phyloP scores from a whole-genome alignment of 2,888 invertebrate species.

The Ceramica pisi region DNA sequence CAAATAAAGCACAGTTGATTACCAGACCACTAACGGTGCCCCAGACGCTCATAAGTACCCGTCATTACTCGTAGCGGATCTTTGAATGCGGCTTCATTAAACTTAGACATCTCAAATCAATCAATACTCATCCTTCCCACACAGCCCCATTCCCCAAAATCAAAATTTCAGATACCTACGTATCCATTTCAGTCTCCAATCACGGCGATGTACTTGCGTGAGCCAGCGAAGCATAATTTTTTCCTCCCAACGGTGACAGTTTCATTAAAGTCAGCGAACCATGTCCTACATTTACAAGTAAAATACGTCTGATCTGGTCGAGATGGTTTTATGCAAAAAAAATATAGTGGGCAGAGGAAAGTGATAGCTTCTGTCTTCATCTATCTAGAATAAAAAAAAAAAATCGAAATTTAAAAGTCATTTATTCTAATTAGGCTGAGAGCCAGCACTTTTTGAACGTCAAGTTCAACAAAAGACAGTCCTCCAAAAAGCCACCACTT shows the following conservation, averaged over 20 bases:
- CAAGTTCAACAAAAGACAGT: too few species aligned
- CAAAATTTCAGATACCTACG: constrained; percentile 32
- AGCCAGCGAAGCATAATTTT: constrained; percentile 60
- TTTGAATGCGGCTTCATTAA: background rate
- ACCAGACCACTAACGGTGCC: too few species aligned
- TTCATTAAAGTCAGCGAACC: constrained; percentile 68
- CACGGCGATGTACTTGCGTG: constrained; percentile 49
- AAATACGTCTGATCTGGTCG: constrained; percentile 60
- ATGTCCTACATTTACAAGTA: constrained; percentile 67
- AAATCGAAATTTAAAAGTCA: too few species aligned
- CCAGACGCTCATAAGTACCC: too few species aligned
- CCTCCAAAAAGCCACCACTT: too few species aligned
- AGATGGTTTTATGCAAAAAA: constrained; percentile 43
- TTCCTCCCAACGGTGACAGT: constrained; percentile 68
- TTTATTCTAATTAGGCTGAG: too few species aligned
- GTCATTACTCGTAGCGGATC: too few species aligned
- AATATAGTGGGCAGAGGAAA: constrained; percentile 42
- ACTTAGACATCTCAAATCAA: background rate
- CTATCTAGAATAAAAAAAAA: too few species aligned
- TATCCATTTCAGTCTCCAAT: constrained; percentile 49
- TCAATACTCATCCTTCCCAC: background rate
- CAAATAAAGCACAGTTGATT: too few species aligned
- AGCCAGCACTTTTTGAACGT: too few species aligned
- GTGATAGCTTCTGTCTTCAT: background rate
- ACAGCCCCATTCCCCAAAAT: constrained; percentile 10